These are phyloP conservation scores for Calycopis cecrops DNA, from an alignment of 1,140 invertebrate species.

Conservation along the genomic window DNA sequence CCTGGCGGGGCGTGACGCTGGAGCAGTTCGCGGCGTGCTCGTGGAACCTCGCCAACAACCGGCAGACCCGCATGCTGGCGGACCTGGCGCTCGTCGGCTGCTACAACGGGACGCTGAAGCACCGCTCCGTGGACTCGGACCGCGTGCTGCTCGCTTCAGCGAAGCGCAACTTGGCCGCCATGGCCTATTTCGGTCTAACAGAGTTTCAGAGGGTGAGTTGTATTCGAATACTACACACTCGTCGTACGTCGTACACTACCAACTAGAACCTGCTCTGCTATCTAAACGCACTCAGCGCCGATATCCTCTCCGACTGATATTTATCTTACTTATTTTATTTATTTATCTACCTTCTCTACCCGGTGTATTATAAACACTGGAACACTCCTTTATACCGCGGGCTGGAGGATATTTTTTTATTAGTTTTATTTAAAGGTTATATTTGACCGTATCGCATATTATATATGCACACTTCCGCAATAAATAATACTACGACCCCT, in stretches of 20 bases:
- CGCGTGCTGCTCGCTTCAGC: slow-evolving; percentile 95
- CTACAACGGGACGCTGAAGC: slow-evolving; percentile 90
- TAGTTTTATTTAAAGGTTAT: too few species aligned
- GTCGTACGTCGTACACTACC: too few species aligned
- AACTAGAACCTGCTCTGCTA: too few species aligned
- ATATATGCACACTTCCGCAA: slow-evolving; percentile 1
- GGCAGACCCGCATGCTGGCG: slow-evolving; percentile 98
- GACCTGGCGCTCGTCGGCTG: slow-evolving; percentile 96
- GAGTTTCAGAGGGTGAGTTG: slow-evolving; percentile 90
- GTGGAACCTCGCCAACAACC: slow-evolving; percentile 95
- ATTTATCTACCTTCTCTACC: too few species aligned
- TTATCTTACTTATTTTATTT: too few species aligned
- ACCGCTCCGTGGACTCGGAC: slow-evolving; percentile 89
- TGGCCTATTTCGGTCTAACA: slow-evolving; percentile 98
- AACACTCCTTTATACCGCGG: too few species aligned
- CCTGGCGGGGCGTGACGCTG: slow-evolving; percentile 80
- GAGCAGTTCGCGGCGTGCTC: slow-evolving; percentile 93
- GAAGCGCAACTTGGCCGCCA: slow-evolving; percentile 93
- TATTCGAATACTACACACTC: too few species aligned
- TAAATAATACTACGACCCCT: slow-evolving; percentile 8
- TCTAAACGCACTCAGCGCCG: too few species aligned
- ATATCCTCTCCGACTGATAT: too few species aligned
- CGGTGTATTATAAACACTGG: too few species aligned
- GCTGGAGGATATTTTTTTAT: too few species aligned
- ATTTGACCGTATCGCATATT: too few species aligned